Evolutionary conservation across 2,888 invertebrate species (phyloP).

Genomic region (Sarcophaga subvicina): DNA sequence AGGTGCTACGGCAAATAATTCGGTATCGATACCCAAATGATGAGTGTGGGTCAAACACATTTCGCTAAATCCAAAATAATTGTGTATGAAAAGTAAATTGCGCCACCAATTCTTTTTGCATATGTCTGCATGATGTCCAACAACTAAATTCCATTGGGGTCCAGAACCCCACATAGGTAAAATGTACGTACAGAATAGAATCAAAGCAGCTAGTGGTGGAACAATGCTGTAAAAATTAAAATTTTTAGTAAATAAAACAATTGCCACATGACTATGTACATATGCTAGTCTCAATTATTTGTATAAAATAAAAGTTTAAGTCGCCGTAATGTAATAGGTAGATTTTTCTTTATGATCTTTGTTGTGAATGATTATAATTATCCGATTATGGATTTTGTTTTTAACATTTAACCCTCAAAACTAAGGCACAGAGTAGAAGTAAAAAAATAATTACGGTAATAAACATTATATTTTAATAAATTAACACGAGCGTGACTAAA

Average conservation of each 20-base stretch:
- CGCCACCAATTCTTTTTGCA: slow-evolving; percentile 88
- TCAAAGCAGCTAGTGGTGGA: slow-evolving; percentile 85
- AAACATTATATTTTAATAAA: background rate
- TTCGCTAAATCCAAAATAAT: slow-evolving; percentile 88
- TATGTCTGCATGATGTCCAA: slow-evolving; percentile 86
- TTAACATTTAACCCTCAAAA: too few relatives aligned
- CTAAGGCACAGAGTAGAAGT: background rate
- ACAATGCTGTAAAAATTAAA: slow-evolving; percentile 82
- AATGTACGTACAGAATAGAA: slow-evolving; percentile 86
- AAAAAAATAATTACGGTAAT: background rate
- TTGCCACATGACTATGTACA: too few relatives aligned
- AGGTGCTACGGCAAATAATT: slow-evolving; percentile 86
- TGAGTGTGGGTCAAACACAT: slow-evolving; percentile 89
- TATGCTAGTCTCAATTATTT: too few relatives aligned
- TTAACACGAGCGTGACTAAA: background rate
- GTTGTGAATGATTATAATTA: too few relatives aligned
- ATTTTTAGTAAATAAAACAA: background rate
- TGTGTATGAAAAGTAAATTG: slow-evolving; percentile 87
- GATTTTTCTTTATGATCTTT: too few relatives aligned
- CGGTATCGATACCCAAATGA: slow-evolving; percentile 88
- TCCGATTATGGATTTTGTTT: too few relatives aligned
- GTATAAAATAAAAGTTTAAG: too few relatives aligned
- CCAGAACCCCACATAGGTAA: slow-evolving; percentile 85
- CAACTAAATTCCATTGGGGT: slow-evolving; percentile 87
- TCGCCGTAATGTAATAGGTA: too few relatives aligned